These are phyloP conservation scores for Adelphocoris suturalis DNA, from an alignment of 2,888 invertebrate genomes.

Conservation along the genomic window DNA sequence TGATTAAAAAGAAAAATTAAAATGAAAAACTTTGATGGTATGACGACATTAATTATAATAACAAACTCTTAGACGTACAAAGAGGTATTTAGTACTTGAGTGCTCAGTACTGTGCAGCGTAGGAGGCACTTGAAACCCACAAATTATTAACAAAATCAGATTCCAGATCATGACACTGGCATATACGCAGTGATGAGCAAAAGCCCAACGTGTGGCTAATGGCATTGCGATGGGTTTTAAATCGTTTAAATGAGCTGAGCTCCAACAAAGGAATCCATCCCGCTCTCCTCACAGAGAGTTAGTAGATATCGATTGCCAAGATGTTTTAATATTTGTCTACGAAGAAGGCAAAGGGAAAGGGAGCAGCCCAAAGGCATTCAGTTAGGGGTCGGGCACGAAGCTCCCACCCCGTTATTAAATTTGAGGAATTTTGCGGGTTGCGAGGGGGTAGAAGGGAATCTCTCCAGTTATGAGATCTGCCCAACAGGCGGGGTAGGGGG, in stretches of 20 bases:
- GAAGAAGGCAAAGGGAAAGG: constrained; percentile 8
- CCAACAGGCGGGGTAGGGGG: background rate
- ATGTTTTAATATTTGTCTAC: constrained; percentile 60
- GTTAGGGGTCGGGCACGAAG: background rate
- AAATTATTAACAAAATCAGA: too few species aligned
- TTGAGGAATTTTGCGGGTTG: constrained; percentile 69
- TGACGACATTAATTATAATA: too few species aligned
- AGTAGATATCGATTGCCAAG: constrained; percentile 45
- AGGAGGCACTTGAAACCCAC: too few species aligned
- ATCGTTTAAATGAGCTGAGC: constrained; percentile 15
- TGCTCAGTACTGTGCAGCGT: too few species aligned
- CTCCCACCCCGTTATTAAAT: constrained; percentile 63
- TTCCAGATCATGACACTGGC: too few species aligned
- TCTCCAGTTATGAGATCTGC: constrained; percentile 53
- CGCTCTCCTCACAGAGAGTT: background rate
- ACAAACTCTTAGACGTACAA: too few species aligned
- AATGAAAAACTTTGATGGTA: too few species aligned
- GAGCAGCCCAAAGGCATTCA: constrained; percentile 43
- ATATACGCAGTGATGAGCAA: background rate
- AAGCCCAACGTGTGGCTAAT: background rate
- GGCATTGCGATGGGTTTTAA: constrained; percentile 16
- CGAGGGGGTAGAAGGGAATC: background rate
- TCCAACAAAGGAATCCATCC: constrained; percentile 4
- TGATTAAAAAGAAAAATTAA: too few species aligned
- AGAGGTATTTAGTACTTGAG: too few species aligned